Base-by-base conservation (phyloP, 1,140 invertebrate species). In the Papilio dardanus region DNA sequence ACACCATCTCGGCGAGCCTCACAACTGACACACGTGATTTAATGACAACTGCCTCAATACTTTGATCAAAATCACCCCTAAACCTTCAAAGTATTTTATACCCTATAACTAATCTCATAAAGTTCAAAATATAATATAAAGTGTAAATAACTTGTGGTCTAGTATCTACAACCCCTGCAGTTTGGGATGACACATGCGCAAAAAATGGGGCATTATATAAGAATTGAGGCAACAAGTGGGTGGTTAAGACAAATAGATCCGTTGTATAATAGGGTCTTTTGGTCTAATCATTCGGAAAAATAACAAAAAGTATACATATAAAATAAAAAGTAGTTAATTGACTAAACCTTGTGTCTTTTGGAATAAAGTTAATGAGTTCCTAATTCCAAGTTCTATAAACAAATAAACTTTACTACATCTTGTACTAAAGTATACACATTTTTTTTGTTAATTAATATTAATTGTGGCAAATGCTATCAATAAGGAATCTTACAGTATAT, bases 1-100 rank as follows among this genome's bases (percentile, higher is more conserved):
- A 92, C 91, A 92, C 88, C 88, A 86, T 86, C 86, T 84, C 81
- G 82, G 78, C 75, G 77, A 83, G 83, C 81, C 74, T 75, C 79
- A 75, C 71, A 77, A 71, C 80, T 79, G 81, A 82, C 83, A 85
- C 82, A 88, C 88, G 88, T 90, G 88, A 90, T 85, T 84, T 90
- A 91, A 89, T 89, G 88, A 88, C 90, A 90, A 84, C 85, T 81
- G 73, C 79, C 46, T 66, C 69, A 79, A 78, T 54, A 79, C 76
- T 79, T 77, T 79, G 74, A 79, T 79, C 78, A 76, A 71, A 81
- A 69, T 71, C 67, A 35, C 77, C 75, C 35, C 42, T 12, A 40
- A 33, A 7, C 16, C 16, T n/a, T 21, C 74, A 77, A 74, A 1
- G 30, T 8, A 86, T 76, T 80, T 73, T 81, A 31, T 28, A 81